Percentiles rank a stretch among this genome's conserved stretches.
Conservation (phyloP, 2,113 vertebrate genomes). For the Phalacrocorax pelagicus region DNA sequence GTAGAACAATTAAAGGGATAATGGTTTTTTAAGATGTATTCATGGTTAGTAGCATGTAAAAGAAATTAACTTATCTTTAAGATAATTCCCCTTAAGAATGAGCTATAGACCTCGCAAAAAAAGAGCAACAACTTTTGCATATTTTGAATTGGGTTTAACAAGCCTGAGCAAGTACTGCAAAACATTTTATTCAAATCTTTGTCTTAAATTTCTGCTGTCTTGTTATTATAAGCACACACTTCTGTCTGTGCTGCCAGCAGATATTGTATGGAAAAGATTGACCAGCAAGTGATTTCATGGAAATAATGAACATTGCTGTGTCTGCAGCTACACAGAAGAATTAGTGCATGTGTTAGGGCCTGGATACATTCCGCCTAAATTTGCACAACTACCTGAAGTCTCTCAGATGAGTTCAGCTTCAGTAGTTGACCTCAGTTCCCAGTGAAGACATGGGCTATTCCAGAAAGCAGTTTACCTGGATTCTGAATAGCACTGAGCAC, state of each 20-base stretch:
- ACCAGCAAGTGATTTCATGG: background rate
- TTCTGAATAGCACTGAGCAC: background rate
- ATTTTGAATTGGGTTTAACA: background rate
- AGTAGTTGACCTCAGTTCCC: background rate
- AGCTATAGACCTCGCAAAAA: background rate
- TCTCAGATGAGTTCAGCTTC: background rate
- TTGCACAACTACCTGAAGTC: background rate
- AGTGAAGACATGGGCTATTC: background rate
- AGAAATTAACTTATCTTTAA: background rate
- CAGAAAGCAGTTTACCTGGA: background rate
- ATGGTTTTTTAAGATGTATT: background rate
- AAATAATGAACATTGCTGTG: slow-evolving; percentile 12
- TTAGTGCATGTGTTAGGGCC: background rate
- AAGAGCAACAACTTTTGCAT: background rate
- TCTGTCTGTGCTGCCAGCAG: background rate
- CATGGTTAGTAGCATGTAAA: background rate
- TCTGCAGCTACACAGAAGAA: slow-evolving; percentile 5
- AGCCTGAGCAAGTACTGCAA: background rate
- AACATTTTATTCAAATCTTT: background rate
- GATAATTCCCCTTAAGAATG: background rate
- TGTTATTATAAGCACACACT: background rate
- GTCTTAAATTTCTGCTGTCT: background rate
- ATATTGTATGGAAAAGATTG: background rate
- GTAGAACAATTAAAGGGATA: background rate
- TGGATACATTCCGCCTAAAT: background rate